These are phyloP conservation scores for Clarias macrocephalus DNA, from an alignment of 2,113 vertebrate species.

Conservation along the genomic window DNA sequence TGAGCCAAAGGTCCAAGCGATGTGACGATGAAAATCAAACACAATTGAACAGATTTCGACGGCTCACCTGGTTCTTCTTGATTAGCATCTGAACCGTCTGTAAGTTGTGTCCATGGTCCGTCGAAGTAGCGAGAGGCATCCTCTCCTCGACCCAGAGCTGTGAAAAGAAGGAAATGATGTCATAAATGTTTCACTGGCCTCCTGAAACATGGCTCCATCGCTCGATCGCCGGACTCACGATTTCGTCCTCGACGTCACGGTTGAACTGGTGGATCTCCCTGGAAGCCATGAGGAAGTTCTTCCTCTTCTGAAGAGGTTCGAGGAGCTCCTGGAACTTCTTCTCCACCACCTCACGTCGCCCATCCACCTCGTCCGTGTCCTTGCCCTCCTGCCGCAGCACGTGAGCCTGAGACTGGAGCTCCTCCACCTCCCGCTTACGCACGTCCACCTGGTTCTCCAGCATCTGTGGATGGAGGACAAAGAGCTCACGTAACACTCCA, in stretches of 20 bases:
- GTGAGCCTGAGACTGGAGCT: conserved; percentile 89
- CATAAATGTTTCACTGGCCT: background rate
- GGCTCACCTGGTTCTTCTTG: conserved; percentile 93
- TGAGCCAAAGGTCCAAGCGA: background rate
- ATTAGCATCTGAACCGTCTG: conserved; percentile 96
- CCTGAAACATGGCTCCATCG: background rate
- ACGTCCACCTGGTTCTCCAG: conserved; percentile 98
- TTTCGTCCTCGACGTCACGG: conserved; percentile 93
- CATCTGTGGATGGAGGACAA: conserved; percentile 73
- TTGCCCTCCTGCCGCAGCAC: conserved; percentile 89
- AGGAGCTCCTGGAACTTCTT: conserved; percentile 87
- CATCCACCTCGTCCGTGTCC: conserved; percentile 89
- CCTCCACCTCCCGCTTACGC: conserved; percentile 91
- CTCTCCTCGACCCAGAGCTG: conserved; percentile 80
- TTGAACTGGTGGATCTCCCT: conserved; percentile 96
- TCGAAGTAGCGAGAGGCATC: conserved; percentile 90
- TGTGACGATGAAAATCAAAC: background rate
- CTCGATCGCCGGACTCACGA: conserved; percentile 76
- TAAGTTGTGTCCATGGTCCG: conserved; percentile 92
- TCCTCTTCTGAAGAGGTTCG: conserved; percentile 83
- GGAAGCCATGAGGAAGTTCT: conserved; percentile 86
- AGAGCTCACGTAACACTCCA: background rate
- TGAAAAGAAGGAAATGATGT: background rate
- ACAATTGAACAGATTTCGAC: background rate
- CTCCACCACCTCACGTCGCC: conserved; percentile 83